Base-by-base conservation (phyloP, 2,888 invertebrate genomes). In the Criorhina ranunculi region DNA sequence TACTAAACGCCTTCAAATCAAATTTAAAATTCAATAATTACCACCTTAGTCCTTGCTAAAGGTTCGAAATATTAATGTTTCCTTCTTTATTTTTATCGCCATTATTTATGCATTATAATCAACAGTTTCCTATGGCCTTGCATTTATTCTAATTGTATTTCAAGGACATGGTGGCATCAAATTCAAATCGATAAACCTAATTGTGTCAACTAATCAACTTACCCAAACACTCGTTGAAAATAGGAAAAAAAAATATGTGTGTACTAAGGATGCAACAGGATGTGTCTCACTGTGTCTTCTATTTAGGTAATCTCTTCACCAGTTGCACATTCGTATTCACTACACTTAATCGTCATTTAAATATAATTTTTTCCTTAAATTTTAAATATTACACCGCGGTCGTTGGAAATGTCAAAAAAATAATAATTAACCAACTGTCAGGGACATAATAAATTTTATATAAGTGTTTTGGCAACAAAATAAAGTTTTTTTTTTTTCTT, bases 291-390 rank as follows among this genome's bases (percentile, higher is more conserved):
- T n/a, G 44, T 24, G 24, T 24, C 19, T 0, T 29, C 37, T 42
- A n/a, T 53, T 66, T 85, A 85, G 15, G 85, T 85, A 40, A 85
- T 42, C 42, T 85, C 85, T 66, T 85, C 85, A 85, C 85, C 85
- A 85, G 85, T 85, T 80, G 85, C 85, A 60, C 85, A 85, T 66
- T 85, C 80, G 80, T 80, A 85, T 40, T 75, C 80, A 42, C 85
- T 85, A 12, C 85, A 85, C 80, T 85, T 85, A 64, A 85, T 85
- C 69, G 85, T 85, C 85, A 85, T 85, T 85, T 85, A 85, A 51
- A 51, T 57, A 8, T 24, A 29, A 51, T 77, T 64, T 75, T 0
- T 55, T 55, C 24, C 24, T 55, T 62, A 37, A 11, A 12, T 46
- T 35, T 24, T 49, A 37, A 57, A 31, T 29, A 29, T 12, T 8